Percentiles rank a stretch among this genome's conserved stretches.
These are phyloP conservation scores for Chaetogeoica ovagalla DNA, from an alignment of 2,888 invertebrate genomes.

Conservation along the genomic window DNA sequence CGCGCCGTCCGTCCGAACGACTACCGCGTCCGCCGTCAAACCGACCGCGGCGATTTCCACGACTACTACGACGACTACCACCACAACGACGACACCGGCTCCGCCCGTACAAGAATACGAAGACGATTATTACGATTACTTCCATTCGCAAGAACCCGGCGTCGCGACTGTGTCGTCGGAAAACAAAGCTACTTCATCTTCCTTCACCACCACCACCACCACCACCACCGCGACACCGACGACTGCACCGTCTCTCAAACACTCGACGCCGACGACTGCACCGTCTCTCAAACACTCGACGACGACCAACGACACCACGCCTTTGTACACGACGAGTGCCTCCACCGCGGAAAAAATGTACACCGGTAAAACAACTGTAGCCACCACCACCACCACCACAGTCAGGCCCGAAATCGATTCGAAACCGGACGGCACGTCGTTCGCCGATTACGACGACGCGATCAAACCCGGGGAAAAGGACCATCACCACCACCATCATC, in stretches of 20 bases:
- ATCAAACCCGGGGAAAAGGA: constrained; percentile 3
- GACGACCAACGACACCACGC: not conserved
- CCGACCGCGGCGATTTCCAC: constrained; percentile 56
- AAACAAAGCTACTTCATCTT: no score
- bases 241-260: constrained; percentile 1
- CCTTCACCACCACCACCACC: constrained; percentile 45
- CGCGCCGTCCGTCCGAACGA: not conserved
- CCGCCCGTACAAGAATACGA: constrained; percentile 56
- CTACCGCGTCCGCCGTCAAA: not conserved
- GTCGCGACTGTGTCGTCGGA: not conserved
- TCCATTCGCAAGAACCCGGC: constrained; percentile 55
- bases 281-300: not conserved
- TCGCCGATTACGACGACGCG: constrained; percentile 36
- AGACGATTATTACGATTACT: constrained; percentile 46
- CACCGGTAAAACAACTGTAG: no score
- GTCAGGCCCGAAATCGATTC: constrained; percentile 51
- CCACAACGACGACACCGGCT: constrained; percentile 60
- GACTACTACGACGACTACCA: constrained; percentile 56
- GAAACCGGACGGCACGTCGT: constrained; percentile 35
- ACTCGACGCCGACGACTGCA: not conserved
- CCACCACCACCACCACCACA: constrained; percentile 40
- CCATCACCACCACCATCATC: no score
- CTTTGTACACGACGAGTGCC: not conserved
- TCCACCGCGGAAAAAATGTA: not conserved
- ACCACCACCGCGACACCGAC: constrained; percentile 25